phyloP scores from a whole-genome alignment of 2,797 vertebrate species.

The Typhlichthys eigenmanni region DNA sequence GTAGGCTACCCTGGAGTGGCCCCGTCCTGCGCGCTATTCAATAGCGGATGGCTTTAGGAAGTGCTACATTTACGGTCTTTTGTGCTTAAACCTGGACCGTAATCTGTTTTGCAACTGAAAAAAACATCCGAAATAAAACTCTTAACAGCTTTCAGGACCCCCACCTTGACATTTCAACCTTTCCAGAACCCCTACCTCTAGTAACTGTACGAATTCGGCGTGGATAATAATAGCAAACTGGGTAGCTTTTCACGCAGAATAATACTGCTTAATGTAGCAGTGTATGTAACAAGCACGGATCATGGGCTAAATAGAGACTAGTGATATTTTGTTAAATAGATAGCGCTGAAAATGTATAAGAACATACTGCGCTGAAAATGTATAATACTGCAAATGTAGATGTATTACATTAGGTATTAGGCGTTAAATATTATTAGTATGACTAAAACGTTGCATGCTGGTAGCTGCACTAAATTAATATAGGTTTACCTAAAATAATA shows the following conservation, averaged over 20 bases:
- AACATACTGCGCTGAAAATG: no score
- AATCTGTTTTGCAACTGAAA: constrained; percentile 87
- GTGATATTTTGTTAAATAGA: no score
- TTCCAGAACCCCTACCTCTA: constrained; percentile 30
- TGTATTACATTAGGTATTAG: no score
- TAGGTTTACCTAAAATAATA: no score
- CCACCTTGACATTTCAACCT: constrained; percentile 66
- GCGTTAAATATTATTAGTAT: no score
- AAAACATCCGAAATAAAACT: constrained; percentile 79
- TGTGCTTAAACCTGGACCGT: constrained; percentile 77
- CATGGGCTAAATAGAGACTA: constrained; percentile 32
- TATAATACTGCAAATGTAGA: no score
- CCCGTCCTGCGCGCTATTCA: constrained; percentile 65
- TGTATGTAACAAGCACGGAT: constrained; percentile 40
- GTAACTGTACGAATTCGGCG: constrained; percentile 6
- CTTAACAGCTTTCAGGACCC: constrained; percentile 73
- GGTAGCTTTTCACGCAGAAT: constrained; percentile 41
- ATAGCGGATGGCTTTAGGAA: constrained; percentile 76
- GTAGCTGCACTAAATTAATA: no score
- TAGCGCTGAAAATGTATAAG: no score
- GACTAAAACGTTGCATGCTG: no score
- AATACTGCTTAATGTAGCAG: constrained; percentile 33
- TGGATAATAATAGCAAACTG: constrained; percentile 47
- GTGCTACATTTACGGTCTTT: constrained; percentile 74
- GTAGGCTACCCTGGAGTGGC: constrained; percentile 50